These are phyloP conservation scores for Protonemura montana DNA, from an alignment of 2,888 invertebrate genomes.

Conservation along the genomic window DNA sequence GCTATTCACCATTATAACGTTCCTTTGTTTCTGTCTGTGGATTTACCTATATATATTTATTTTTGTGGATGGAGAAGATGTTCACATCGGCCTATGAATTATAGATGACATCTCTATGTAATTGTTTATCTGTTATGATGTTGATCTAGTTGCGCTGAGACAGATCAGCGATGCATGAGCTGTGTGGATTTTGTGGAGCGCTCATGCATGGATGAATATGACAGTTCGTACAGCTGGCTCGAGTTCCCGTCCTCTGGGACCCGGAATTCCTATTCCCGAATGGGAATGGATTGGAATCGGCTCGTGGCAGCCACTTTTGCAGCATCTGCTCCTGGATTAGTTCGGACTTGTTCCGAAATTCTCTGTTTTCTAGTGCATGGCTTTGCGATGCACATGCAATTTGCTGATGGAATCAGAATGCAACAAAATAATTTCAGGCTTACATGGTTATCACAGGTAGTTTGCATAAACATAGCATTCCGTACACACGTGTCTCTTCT, in stretches of 20 bases:
- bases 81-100: neutral
- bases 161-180: neutral
- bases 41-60: neutral
- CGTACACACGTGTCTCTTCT: neutral
- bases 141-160: neutral
- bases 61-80: neutral
- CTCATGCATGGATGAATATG: neutral
- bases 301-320: neutral
- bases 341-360: no score
- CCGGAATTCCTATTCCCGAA: neutral
- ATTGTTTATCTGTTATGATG: neutral
- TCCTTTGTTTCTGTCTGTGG: constrained; percentile 2
- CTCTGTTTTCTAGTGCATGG: neutral
- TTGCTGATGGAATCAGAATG: neutral
- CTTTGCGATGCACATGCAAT: neutral
- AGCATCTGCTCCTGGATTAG: neutral
- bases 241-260: neutral
- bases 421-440: neutral
- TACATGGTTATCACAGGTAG: neutral
- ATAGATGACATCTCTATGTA: neutral
- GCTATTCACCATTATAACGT: constrained; percentile 34
- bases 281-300: neutral
- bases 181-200: neutral
- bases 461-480: neutral
- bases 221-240: neutral